Conservation (phyloP, 2,888 invertebrate genomes). For the Meghimatium bilineatum region DNA sequence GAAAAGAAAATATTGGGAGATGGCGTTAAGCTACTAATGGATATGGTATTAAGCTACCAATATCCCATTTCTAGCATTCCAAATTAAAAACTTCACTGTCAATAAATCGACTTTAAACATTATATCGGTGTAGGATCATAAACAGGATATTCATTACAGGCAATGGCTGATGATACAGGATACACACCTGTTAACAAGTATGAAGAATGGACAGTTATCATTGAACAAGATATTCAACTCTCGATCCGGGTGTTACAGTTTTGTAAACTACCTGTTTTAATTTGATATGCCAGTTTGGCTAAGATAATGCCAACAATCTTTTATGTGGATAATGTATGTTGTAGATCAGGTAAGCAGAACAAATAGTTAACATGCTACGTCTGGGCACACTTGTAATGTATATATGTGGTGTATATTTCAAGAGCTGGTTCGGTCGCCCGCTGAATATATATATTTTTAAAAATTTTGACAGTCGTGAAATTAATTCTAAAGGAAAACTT, state of each 20-base stretch:
- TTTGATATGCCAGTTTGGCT: background rate
- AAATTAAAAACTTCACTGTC: background rate
- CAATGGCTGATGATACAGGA: background rate
- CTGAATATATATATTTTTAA: too few species aligned
- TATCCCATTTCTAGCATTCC: background rate
- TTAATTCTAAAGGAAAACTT: too few species aligned
- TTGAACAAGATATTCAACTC: background rate
- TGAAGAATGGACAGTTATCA: background rate
- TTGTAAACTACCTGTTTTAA: background rate
- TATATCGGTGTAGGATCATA: background rate
- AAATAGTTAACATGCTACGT: background rate
- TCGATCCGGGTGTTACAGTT: background rate
- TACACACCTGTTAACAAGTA: slow-evolving; percentile 6
- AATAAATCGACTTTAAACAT: background rate
- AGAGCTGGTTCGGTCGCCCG: too few species aligned
- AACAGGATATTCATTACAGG: background rate
- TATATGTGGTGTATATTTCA: background rate
- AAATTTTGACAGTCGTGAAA: too few species aligned
- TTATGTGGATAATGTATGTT: background rate
- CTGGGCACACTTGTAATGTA: background rate
- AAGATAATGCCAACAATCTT: background rate
- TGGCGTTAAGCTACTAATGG: background rate
- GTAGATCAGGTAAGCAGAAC: background rate
- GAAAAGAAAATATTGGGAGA: background rate
- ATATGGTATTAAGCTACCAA: background rate